Percentiles rank a stretch among this genome's conserved stretches.
Evolutionary conservation across 2,888 invertebrate species (phyloP).

Genomic region (Pocota personata): DNA sequence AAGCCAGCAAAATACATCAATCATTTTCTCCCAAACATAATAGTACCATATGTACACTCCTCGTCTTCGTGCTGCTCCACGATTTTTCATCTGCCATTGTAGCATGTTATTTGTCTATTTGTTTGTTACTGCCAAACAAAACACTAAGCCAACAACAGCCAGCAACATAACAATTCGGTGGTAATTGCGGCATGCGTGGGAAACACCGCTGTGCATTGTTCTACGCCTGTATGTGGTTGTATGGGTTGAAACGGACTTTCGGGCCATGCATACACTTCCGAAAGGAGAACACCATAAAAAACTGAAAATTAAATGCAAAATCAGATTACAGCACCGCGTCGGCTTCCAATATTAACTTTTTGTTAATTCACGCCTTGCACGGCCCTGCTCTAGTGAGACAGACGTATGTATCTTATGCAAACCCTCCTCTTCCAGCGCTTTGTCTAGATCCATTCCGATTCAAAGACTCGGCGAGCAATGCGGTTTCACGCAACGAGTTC

Average conservation of each 20-base stretch:
- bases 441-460: slow-evolving; percentile 56
- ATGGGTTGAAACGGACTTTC: neutral
- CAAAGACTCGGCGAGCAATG: slow-evolving; percentile 54
- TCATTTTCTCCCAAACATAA: slow-evolving; percentile 56
- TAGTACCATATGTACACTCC: slow-evolving; percentile 23
- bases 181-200: slow-evolving; percentile 71
- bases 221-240: neutral
- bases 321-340: slow-evolving; percentile 58
- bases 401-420: slow-evolving; percentile 20
- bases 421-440: slow-evolving; percentile 14
- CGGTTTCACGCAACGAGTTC: slow-evolving; percentile 63
- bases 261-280: neutral
- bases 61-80: slow-evolving; percentile 11
- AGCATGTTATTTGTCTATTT: slow-evolving; percentile 70
- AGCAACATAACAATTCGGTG: slow-evolving; percentile 40
- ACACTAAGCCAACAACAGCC: slow-evolving; percentile 52
- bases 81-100: slow-evolving; percentile 54
- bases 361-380: slow-evolving; percentile 55
- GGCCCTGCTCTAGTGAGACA: neutral
- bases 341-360: slow-evolving; percentile 65
- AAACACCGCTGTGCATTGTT: slow-evolving; percentile 59
- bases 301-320: slow-evolving; percentile 55
- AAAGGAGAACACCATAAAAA: neutral
- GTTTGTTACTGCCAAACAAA: slow-evolving; percentile 66
- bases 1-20: slow-evolving; percentile 63